A percentile compares a stretch with the other conserved stretches of the same genome.
phyloP scores from a whole-genome alignment of 2,888 invertebrate species.

The Willowsia nigromaculata region DNA sequence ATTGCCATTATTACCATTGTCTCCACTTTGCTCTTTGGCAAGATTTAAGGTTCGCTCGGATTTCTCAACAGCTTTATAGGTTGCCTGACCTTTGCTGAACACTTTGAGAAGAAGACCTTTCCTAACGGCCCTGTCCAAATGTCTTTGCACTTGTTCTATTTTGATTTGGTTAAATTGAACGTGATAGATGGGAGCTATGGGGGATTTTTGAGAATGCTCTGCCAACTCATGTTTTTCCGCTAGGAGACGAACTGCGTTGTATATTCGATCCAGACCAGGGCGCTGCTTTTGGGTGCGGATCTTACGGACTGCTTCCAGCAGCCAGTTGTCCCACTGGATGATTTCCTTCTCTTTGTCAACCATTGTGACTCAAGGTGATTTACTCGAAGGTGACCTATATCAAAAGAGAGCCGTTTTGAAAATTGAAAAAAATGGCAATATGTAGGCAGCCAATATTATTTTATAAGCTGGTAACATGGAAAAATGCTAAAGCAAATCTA shows the following conservation, averaged over 20 bases:
- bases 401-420: neutral
- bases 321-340: conserved; percentile 78
- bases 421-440: neutral
- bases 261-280: conserved; percentile 77
- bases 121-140: conserved; percentile 77
- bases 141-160: conserved; percentile 77
- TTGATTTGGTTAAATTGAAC: conserved; percentile 76
- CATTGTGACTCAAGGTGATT: conserved; percentile 61
- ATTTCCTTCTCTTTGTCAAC: conserved; percentile 77
- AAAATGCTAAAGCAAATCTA: neutral
- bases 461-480: neutral
- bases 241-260: conserved; percentile 77
- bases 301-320: conserved; percentile 77
- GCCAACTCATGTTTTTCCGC: conserved; percentile 78
- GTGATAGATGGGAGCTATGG: conserved; percentile 77
- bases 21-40: conserved; percentile 7
- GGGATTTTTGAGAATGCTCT: conserved; percentile 75
- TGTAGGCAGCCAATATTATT: neutral
- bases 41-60: conserved; percentile 76
- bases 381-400: conserved; percentile 17
- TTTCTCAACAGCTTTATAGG: conserved; percentile 77
- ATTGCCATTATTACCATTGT: conserved; percentile 19
- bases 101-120: conserved; percentile 76
- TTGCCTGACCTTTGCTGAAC: conserved; percentile 75
- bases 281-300: conserved; percentile 78